Evolutionary conservation across 2,113 vertebrate species (phyloP).

Genomic region (Corapipo altera): DNA sequence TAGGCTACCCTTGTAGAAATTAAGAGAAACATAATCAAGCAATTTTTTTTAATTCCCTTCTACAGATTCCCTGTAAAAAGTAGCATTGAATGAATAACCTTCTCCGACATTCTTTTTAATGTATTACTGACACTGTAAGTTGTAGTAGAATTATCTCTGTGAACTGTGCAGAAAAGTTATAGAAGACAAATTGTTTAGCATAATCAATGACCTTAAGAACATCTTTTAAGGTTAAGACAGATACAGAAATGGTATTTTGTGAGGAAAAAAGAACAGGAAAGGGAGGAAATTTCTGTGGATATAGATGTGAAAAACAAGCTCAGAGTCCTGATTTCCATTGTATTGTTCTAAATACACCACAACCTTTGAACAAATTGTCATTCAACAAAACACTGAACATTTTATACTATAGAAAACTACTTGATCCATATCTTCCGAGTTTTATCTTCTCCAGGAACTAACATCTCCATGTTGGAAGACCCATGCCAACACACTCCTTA

Average conservation of each 20-base stretch:
- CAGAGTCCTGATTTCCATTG: background rate
- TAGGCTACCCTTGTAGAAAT: background rate
- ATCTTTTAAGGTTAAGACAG: background rate
- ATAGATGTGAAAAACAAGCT: background rate
- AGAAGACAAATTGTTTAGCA: background rate
- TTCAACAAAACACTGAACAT: background rate
- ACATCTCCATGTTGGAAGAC: background rate
- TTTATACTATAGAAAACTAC: background rate
- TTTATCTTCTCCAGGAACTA: background rate
- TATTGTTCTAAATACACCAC: background rate
- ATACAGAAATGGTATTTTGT: background rate
- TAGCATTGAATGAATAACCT: background rate
- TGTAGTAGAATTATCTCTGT: background rate
- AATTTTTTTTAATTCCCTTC: rapidly evolving
- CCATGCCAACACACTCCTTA: background rate
- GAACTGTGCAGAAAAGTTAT: background rate
- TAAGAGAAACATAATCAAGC: background rate
- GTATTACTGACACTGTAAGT: background rate
- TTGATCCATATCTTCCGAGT: background rate
- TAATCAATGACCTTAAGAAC: background rate
- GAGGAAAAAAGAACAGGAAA: background rate
- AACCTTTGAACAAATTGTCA: background rate
- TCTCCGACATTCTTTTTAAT: background rate
- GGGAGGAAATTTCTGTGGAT: background rate
- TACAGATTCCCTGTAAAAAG: background rate